phyloP scores from a whole-genome alignment of 2,888 invertebrate species.

The Keiferia lycopersicella region DNA sequence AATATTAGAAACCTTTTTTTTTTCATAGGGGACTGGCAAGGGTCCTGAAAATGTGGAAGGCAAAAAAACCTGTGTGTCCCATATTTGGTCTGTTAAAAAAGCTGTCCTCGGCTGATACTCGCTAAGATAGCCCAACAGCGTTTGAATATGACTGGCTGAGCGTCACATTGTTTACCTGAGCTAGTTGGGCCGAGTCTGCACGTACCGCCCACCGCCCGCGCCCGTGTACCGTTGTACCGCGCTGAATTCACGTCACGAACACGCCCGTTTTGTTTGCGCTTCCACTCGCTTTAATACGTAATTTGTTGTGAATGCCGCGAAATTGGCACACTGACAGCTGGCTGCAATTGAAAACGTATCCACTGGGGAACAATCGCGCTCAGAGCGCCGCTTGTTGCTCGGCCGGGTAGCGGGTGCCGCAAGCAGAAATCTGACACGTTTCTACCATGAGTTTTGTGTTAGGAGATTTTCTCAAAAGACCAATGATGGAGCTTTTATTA shows the following conservation, averaged over 20 bases:
- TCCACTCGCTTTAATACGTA: constrained; percentile 79
- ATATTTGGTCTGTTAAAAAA: too few relatives aligned
- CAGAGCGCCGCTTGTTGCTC: constrained; percentile 3
- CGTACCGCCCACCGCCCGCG: constrained; percentile 36
- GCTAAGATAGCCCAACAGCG: background rate
- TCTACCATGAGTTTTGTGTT: too few relatives aligned
- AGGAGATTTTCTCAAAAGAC: too few relatives aligned
- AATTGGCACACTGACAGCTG: constrained; percentile 75
- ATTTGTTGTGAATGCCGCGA: constrained; percentile 78
- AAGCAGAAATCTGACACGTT: background rate
- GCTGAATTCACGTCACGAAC: constrained; percentile 78
- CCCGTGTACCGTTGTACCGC: constrained; percentile 17
- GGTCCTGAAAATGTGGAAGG: too few relatives aligned
- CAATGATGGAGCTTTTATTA: too few relatives aligned
- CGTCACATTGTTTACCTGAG: constrained; percentile 11
- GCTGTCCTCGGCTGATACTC: background rate
- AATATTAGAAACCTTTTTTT: too few relatives aligned
- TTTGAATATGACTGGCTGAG: constrained; percentile 2
- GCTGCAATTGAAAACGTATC: constrained; percentile 73
- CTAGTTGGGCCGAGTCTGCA: constrained; percentile 36
- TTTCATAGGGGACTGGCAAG: too few relatives aligned
- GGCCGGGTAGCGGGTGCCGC: background rate
- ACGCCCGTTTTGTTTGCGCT: constrained; percentile 76
- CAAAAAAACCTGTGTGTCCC: too few relatives aligned
- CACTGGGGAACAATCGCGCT: constrained; percentile 52